phyloP scores from a whole-genome alignment of 2,888 invertebrate species.

The Microctonus hyperodae region DNA sequence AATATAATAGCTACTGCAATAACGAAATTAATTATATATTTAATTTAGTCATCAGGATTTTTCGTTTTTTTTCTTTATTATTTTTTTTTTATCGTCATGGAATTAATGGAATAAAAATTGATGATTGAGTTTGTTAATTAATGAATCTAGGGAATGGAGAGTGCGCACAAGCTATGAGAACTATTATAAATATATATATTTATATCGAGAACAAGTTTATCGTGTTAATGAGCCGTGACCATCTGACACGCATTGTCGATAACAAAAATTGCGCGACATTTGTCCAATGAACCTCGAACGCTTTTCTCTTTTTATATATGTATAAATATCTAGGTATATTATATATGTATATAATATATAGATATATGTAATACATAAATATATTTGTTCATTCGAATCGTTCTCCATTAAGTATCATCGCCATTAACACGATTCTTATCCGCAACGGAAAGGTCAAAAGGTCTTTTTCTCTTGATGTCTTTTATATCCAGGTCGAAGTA shows the following conservation, averaged over 20 bases:
- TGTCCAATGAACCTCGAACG: slow-evolving; percentile 1
- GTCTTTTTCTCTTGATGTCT: slow-evolving; percentile 1
- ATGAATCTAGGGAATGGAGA: background rate
- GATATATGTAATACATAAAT: no score
- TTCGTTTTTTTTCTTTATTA: background rate
- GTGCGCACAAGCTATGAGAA: background rate
- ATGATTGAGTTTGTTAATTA: background rate
- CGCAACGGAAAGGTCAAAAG: slow-evolving; percentile 1
- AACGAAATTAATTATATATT: background rate
- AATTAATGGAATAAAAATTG: background rate
- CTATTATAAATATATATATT: background rate
- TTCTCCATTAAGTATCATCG: background rate
- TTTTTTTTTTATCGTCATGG: no score
- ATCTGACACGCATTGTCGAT: slow-evolving; percentile 47
- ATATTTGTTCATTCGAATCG: no score
- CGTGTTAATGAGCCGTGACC: slow-evolving; percentile 55
- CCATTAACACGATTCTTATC: slow-evolving; percentile 29
- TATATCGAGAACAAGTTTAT: slow-evolving; percentile 41
- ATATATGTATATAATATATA: no score
- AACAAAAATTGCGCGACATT: slow-evolving; percentile 33
- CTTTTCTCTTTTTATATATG: slow-evolving; percentile 8
- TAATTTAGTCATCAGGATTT: no score
- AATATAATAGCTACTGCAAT: no score
- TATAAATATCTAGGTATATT: no score
- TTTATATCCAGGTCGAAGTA: slow-evolving; percentile 6